Evolutionary conservation across 2,113 vertebrate genomes (phyloP).

Genomic region (Malurus melanocephalus): DNA sequence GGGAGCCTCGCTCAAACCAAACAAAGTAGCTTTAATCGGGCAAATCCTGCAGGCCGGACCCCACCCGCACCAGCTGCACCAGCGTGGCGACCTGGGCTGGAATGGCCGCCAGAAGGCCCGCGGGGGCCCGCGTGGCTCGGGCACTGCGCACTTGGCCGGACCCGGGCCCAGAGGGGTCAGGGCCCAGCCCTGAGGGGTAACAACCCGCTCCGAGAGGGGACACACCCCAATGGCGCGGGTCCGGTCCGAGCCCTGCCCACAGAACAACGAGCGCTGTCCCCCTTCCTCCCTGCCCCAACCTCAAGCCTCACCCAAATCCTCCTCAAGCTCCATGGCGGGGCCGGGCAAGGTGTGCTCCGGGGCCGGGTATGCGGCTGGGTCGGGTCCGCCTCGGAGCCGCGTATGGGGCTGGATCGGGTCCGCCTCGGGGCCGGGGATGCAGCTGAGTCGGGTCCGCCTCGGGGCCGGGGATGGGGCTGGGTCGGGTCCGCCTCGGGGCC

Average conservation of each 20-base stretch:
- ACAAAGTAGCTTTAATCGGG: not conserved
- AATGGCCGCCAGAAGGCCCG: not conserved
- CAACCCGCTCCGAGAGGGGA: not conserved
- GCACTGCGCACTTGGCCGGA: not conserved
- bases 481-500: not conserved
- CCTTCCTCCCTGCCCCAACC: not conserved
- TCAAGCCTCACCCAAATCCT: not conserved
- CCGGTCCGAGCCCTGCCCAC: not conserved
- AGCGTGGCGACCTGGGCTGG: not conserved
- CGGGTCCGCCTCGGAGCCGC: not conserved
- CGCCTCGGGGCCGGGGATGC: too few species aligned
- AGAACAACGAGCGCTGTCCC: not conserved
- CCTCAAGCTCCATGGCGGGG: not conserved
- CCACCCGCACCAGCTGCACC: not conserved
- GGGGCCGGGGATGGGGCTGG: too few species aligned
- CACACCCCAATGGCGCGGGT: not conserved
- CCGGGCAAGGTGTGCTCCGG: fast-evolving
- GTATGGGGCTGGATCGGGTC: too few species aligned
- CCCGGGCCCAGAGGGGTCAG: not conserved
- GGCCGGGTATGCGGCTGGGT: too few species aligned
- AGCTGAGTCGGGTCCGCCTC: too few species aligned
- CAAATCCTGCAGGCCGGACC: not conserved
- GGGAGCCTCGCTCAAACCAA: fast-evolving
- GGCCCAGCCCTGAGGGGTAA: not conserved
- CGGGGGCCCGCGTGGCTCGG: too few species aligned